Percentiles rank a stretch among this genome's conserved stretches.
Conservation (phyloP, 92 coral and sea anemone genomes). For the Isaurus tuberculatus region DNA sequence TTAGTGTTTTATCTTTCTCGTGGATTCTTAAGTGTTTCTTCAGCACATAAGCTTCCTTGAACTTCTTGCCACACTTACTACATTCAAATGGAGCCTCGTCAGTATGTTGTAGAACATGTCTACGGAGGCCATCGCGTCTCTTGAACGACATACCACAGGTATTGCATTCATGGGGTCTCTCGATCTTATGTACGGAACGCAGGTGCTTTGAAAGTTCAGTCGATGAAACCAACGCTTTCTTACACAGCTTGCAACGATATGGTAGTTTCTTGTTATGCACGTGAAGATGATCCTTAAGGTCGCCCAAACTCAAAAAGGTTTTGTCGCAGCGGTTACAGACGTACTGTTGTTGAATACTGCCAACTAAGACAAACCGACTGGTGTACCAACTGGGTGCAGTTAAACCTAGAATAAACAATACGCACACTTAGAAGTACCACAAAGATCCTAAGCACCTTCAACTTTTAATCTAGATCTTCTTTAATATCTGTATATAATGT, state of each 20-base stretch:
- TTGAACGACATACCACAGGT: conserved; percentile 21
- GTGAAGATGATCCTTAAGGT: conserved; percentile 33
- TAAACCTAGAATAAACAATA: neutral
- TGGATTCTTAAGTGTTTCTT: neutral
- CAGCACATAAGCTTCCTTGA: neutral
- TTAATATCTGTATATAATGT: too few species aligned
- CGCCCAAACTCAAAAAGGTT: neutral
- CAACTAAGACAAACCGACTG: conserved; percentile 8
- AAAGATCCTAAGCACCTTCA: too few species aligned
- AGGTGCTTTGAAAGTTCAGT: conserved; percentile 4
- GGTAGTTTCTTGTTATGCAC: conserved; percentile 16
- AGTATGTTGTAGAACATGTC: conserved; percentile 1
- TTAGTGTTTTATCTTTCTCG: neutral
- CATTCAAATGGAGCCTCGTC: conserved; percentile 8
- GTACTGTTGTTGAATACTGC: neutral
- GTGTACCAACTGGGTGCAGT: conserved; percentile 8
- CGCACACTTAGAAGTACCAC: too few species aligned
- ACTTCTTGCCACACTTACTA: conserved; percentile 12
- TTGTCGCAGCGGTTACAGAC: neutral
- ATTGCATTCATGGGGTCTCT: conserved; percentile 16
- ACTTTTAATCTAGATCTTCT: too few species aligned
- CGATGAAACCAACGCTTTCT: neutral
- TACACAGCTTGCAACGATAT: conserved; percentile 26
- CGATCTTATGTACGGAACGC: conserved; percentile 18
- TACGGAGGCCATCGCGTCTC: conserved; percentile 16